Conservation (phyloP, 2,888 invertebrate genomes). For the Aphodius granarius region DNA sequence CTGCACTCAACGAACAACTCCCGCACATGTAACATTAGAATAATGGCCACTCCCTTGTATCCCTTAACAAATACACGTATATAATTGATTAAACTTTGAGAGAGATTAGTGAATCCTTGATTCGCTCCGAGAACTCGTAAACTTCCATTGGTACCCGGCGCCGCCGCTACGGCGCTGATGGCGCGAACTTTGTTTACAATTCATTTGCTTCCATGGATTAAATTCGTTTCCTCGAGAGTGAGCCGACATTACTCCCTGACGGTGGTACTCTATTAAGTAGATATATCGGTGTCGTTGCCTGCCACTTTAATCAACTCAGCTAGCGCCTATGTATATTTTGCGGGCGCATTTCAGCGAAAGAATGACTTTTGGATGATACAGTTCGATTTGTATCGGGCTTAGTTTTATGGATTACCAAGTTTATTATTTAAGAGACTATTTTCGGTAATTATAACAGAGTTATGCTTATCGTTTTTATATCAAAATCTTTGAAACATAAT, state of each 20-base stretch:
- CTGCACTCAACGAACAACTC: not conserved
- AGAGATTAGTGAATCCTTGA: slow-evolving; percentile 29
- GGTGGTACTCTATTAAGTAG: not conserved
- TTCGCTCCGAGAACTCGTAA: slow-evolving; percentile 28
- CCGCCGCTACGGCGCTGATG: slow-evolving; percentile 21
- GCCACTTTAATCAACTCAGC: not conserved
- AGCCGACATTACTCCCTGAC: not conserved
- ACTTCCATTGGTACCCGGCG: slow-evolving; percentile 24
- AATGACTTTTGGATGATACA: not conserved
- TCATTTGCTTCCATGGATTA: slow-evolving; percentile 36
- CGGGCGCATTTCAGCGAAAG: not conserved
- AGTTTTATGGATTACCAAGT: not conserved
- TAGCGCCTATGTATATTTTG: not conserved
- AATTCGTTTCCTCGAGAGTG: slow-evolving; percentile 28
- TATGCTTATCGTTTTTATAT: too few relatives aligned
- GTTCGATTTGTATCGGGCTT: not conserved
- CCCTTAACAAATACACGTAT: slow-evolving; percentile 11
- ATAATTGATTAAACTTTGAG: slow-evolving; percentile 34
- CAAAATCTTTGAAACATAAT: too few relatives aligned
- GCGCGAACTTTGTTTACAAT: slow-evolving; percentile 38
- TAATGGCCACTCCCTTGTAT: not conserved
- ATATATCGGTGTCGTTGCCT: not conserved
- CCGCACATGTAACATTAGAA: not conserved
- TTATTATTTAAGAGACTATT: too few relatives aligned
- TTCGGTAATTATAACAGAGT: too few relatives aligned